Percentiles rank a stretch among this genome's conserved stretches.
These are phyloP conservation scores for Coremacera marginata DNA, from an alignment of 2,888 invertebrate genomes.

Conservation along the genomic window DNA sequence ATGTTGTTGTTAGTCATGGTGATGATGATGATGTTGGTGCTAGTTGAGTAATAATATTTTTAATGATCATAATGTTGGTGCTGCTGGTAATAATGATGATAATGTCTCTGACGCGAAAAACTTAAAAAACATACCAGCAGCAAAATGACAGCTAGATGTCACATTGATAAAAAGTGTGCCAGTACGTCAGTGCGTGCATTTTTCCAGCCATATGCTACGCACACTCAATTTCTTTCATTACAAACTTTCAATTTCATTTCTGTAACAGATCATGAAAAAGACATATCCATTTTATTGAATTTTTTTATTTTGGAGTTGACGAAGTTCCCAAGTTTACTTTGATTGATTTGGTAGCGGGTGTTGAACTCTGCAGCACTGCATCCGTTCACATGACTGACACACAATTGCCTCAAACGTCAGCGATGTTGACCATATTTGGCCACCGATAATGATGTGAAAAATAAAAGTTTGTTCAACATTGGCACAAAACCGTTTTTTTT, in stretches of 20 bases:
- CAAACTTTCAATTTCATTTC: conserved; percentile 9
- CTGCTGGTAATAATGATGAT: background rate
- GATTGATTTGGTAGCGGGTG: conserved; percentile 30
- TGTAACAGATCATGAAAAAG: background rate
- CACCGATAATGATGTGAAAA: conserved; percentile 43
- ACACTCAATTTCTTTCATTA: background rate
- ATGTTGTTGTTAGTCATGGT: too few species aligned
- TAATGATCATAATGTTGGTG: too few species aligned
- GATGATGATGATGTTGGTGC: too few species aligned
- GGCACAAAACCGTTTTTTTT: too few species aligned
- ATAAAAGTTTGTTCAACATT: background rate
- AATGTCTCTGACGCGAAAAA: background rate
- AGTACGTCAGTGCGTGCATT: conserved; percentile 22
- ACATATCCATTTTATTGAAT: background rate
- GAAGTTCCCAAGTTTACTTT: background rate
- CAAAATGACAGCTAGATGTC: background rate
- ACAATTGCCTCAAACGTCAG: conserved; percentile 1
- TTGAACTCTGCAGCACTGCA: conserved; percentile 10
- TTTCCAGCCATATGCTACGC: too few species aligned
- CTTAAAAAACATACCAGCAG: conserved; percentile 2
- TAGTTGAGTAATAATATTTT: too few species aligned
- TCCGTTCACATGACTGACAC: conserved; percentile 10
- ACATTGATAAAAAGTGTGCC: conserved; percentile 13
- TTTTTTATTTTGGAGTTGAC: background rate
- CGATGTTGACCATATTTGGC: conserved; percentile 35